Base-by-base conservation (phyloP, 2,888 invertebrate species). In the Scaptomyza polygonia region DNA sequence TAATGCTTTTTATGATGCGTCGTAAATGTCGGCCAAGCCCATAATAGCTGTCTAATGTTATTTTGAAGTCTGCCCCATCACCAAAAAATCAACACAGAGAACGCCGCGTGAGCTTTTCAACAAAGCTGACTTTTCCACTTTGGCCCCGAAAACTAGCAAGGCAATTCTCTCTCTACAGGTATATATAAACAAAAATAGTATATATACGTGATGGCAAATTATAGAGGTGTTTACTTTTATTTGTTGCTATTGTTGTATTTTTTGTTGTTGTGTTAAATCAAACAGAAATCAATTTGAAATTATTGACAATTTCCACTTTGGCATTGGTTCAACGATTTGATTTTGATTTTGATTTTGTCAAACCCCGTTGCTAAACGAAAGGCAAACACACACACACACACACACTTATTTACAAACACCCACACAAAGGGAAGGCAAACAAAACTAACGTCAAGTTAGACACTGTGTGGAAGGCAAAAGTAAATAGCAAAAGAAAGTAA, bases 221-320 rank as follows among this genome's bases (percentile, higher is more conserved):
- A 71, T 65, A 45, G 70, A 29, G 59, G 57, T 71, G 71, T 57
- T 70, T 61, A 58, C 72, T 56, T 68, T 43, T 29, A 40, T 58
- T 49, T 39, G 56, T 54, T 49, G 43, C 45, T 52, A 47, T 36
- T 29, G 47, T 55, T n/a, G n/a, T n/a, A n/a, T 40, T 57, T 61
- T 36, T 57, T 55, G 54, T 64, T 72, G 69, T 65, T 83, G 77
- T 72, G 84, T 61, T 77, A 90, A 89, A 86, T 88, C 89, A 89
- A 89, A 89, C 73, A 88, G 83, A 89, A 89, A 89, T 89, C 90
- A 89, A 89, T 89, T 89, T 86, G 86, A 90, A 90, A 89, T 89
- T 89, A 89, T 89, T 89, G 89, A 88, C 89, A 88, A 89, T 90
- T 89, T 89, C 86, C 89, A 88, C 84, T 80, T 64, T 89, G 89